Evolutionary conservation across 2,113 vertebrate species (phyloP).

Genomic region (Oryzias woworae): DNA sequence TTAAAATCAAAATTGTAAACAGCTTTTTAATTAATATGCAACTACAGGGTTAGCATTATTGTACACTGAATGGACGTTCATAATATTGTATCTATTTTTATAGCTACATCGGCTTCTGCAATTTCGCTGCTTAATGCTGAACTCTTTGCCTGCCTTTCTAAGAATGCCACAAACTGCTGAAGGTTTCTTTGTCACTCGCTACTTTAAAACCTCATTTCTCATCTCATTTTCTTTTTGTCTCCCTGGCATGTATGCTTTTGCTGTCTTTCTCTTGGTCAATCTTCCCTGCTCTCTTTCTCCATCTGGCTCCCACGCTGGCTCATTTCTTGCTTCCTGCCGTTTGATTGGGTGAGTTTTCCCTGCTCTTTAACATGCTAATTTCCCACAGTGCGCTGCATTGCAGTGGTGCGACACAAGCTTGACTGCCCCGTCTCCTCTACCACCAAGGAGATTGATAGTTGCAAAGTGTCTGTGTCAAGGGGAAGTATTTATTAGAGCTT

Average conservation of each 20-base stretch:
- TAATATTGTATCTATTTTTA: no score
- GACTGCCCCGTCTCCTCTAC: slow-evolving; percentile 41
- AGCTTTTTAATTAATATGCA: no score
- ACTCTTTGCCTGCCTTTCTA: slow-evolving; percentile 38
- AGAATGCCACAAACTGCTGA: slow-evolving; percentile 39
- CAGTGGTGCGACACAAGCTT: slow-evolving; percentile 51
- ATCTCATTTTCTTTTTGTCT: slow-evolving; percentile 31
- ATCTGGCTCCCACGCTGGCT: slow-evolving; percentile 72
- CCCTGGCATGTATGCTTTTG: slow-evolving; percentile 37
- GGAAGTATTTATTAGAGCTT: slow-evolving; percentile 17
- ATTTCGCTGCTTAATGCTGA: slow-evolving; percentile 55
- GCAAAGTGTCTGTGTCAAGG: slow-evolving; percentile 25
- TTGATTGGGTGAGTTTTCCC: slow-evolving; percentile 74
- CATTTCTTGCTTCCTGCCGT: slow-evolving; percentile 76
- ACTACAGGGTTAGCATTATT: no score
- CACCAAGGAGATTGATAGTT: slow-evolving; percentile 32
- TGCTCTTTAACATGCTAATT: slow-evolving; percentile 63
- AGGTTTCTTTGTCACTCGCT: slow-evolving; percentile 29
- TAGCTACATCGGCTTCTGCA: slow-evolving; percentile 30
- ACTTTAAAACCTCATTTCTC: slow-evolving; percentile 49
- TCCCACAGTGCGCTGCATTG: slow-evolving; percentile 74
- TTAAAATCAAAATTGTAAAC: no score
- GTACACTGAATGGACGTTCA: no score
- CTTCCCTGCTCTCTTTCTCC: slow-evolving; percentile 42
- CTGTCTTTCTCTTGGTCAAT: slow-evolving; percentile 22